These are phyloP conservation scores for Columba janthina DNA, from an alignment of 2,113 vertebrate species.

Conservation along the genomic window DNA sequence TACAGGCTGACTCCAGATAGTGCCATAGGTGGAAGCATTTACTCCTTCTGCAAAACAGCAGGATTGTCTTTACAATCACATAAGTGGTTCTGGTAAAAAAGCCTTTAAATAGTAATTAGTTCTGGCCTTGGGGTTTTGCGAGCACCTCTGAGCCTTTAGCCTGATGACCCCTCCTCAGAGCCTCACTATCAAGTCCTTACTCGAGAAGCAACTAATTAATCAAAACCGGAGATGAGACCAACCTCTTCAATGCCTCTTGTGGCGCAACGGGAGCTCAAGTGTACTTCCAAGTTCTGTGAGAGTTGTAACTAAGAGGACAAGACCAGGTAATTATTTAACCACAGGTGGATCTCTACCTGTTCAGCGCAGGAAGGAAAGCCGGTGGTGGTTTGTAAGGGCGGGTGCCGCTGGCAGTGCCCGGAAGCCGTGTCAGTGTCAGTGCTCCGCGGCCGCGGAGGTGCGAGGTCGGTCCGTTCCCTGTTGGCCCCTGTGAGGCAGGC, in stretches of 20 bases:
- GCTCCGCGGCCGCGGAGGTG: too few relatives aligned
- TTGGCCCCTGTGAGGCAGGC: too few relatives aligned
- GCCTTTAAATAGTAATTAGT: neutral
- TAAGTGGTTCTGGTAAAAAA: neutral
- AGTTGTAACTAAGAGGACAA: neutral
- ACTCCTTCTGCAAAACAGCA: neutral
- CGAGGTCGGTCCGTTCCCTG: too few relatives aligned
- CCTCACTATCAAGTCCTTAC: accelerated
- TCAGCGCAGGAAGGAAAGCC: too few relatives aligned
- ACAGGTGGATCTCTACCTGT: too few relatives aligned
- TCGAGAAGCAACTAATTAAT: accelerated
- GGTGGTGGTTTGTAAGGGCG: too few relatives aligned
- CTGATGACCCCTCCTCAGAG: accelerated
- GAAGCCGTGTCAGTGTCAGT: too few relatives aligned
- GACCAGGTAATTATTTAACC: too few relatives aligned
- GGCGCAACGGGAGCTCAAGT: accelerated
- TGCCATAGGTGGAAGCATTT: accelerated
- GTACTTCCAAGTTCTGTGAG: accelerated
- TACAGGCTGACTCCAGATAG: accelerated
- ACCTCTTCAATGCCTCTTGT: accelerated
- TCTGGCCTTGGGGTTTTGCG: neutral
- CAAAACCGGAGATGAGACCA: accelerated
- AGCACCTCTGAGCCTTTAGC: neutral
- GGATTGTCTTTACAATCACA: neutral
- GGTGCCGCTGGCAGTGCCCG: too few relatives aligned